These are phyloP conservation scores for Mimachlamys varia DNA, from an alignment of 2,888 invertebrate species.

Conservation along the genomic window DNA sequence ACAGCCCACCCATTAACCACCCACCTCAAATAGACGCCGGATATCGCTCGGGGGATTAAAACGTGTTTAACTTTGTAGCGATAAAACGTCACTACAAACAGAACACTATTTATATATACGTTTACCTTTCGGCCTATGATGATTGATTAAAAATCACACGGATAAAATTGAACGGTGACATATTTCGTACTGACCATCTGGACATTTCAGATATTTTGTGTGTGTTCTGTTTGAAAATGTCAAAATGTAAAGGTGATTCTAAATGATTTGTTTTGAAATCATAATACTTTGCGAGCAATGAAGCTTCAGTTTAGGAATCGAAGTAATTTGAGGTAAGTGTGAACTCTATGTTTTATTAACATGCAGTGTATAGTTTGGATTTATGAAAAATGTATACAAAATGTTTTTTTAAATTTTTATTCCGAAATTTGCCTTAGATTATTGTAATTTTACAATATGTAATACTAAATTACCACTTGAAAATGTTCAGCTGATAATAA, in stretches of 20 bases:
- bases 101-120: neutral
- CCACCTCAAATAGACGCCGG: neutral
- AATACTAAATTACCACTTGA: no score
- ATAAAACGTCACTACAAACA: slow-evolving; percentile 3
- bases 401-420: no score
- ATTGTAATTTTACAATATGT: no score
- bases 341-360: no score
- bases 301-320: neutral
- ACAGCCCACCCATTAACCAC: neutral
- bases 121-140: slow-evolving; percentile 27
- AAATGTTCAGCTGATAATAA: no score
- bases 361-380: no score
- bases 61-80: neutral
- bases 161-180: neutral
- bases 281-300: neutral
- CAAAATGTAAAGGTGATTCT: neutral
- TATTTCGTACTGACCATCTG: neutral
- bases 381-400: no score
- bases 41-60: neutral
- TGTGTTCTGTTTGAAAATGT: neutral
- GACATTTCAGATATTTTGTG: neutral
- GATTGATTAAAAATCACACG: slow-evolving; percentile 28
- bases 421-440: no score
- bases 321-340: neutral
- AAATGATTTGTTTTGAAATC: neutral